Conservation (phyloP, 2,797 vertebrate genomes). For the Varecia variegata region DNA sequence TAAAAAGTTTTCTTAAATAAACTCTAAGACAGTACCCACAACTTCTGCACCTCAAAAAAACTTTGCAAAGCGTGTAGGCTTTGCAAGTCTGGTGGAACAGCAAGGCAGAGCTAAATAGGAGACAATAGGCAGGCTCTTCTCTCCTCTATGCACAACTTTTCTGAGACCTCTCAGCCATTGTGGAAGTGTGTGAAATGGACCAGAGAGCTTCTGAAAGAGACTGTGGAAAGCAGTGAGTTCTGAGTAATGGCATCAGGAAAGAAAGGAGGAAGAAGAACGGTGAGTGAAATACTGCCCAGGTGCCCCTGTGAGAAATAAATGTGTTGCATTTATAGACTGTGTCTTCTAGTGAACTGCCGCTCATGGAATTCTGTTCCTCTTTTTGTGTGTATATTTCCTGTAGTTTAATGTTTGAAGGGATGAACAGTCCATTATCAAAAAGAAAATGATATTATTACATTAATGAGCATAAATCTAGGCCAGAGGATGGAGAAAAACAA, state of each 20-base stretch:
- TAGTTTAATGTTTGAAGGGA: background rate
- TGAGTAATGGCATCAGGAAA: background rate
- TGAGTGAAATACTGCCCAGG: background rate
- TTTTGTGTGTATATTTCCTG: background rate
- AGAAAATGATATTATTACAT: background rate
- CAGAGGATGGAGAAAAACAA: background rate
- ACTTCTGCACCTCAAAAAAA: background rate
- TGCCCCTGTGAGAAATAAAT: background rate
- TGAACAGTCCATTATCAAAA: background rate
- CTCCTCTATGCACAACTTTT: background rate
- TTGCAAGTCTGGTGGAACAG: background rate
- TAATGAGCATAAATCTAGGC: background rate
- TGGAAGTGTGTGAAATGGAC: background rate
- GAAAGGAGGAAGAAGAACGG: background rate
- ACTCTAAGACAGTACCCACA: background rate
- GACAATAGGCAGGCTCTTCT: background rate
- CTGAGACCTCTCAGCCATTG: background rate
- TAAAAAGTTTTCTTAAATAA: background rate
- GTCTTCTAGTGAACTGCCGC: background rate
- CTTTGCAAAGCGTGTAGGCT: background rate
- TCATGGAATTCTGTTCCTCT: background rate
- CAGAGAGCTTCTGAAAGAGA: background rate
- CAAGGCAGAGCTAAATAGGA: background rate
- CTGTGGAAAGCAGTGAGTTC: background rate
- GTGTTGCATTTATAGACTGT: background rate